Base-by-base conservation (phyloP, 2,888 invertebrate species). In the Lacanobia oleracea region DNA sequence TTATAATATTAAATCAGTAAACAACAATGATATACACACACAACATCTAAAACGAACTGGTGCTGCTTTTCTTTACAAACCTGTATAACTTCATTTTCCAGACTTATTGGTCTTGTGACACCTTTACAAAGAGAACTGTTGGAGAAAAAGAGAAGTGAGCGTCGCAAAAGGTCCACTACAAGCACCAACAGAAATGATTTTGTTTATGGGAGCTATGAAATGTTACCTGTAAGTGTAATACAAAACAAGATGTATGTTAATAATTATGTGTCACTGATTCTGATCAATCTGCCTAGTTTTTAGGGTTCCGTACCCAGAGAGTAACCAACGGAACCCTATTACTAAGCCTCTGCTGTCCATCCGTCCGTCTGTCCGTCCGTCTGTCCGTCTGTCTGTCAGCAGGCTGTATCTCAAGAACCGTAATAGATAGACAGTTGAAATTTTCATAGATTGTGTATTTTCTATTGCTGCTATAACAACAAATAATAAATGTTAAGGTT, bases 161-260 rank as follows among this genome's bases (percentile, higher is more conserved):
- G 96, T 1, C 92, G 95, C 12, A 95, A 95, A 85, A 88, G 96
- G 59, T 89, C 94, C 0, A 91, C 93, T 2, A 93, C 93, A 7
- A 93, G 90, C 77, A 92, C 94, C n/a, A 95, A 94, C 67, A 91
- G 92, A 85, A 95, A 92, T 90, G 94, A 96, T 21, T 96, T 94
- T 72, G 81, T 94, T 0, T 96, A 94, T 77, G 93, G 93, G 67
- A 95, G 91, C 85, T 95, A 89, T 83, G 96, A 96, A 59, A 92
- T 94, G 93, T 66, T 94, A 73, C 91, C 94, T 53, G 95, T 95
- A 88, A 91, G 94, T 91, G 66, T 60, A 14, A 51, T 40, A 21
- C 21, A 37, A 45, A 54, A 50, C 4, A 18, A 45, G 45, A 27
- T 59, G 9, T 9, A 1, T 27, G 3, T 27, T 16, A 0, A 27